Conservation (phyloP, 2,888 invertebrate species). For the Euclidia mi region DNA sequence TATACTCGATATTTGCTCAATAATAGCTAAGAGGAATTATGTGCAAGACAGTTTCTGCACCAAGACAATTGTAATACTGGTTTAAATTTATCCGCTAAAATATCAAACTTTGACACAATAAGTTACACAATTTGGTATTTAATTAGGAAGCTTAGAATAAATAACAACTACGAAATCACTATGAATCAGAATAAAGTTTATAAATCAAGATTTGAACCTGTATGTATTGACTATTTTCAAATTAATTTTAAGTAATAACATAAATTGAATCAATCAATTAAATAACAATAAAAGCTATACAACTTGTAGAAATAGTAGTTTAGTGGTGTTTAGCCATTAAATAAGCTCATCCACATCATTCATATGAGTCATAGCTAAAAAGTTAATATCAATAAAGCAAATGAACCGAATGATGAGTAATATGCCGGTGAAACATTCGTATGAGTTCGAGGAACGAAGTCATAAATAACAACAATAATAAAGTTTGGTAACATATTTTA, state of each 20-base stretch:
- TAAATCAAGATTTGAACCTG: too few species aligned
- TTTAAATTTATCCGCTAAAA: too few species aligned
- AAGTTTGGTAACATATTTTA: constrained; percentile 58
- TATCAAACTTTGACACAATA: too few species aligned
- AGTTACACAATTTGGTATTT: too few species aligned
- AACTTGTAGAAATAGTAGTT: background rate
- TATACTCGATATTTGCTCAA: constrained; percentile 43
- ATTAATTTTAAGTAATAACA: too few species aligned
- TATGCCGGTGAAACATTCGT: constrained; percentile 41
- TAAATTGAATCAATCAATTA: too few species aligned
- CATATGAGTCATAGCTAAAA: constrained; percentile 34
- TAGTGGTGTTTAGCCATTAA: too few species aligned
- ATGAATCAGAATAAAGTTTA: too few species aligned
- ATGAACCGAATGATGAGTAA: constrained; percentile 51
- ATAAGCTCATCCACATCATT: background rate
- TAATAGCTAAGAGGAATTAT: constrained; percentile 13
- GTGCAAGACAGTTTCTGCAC: constrained; percentile 8
- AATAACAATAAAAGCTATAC: too few species aligned
- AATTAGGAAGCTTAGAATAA: too few species aligned
- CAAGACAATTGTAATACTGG: background rate
- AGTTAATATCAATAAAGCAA: constrained; percentile 45
- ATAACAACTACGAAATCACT: too few species aligned
- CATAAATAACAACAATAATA: constrained; percentile 56
- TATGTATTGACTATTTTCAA: too few species aligned
- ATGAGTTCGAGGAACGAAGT: constrained; percentile 47